Evolutionary conservation across 2,797 vertebrate species (phyloP).

Genomic region (Pangasius djambal): DNA sequence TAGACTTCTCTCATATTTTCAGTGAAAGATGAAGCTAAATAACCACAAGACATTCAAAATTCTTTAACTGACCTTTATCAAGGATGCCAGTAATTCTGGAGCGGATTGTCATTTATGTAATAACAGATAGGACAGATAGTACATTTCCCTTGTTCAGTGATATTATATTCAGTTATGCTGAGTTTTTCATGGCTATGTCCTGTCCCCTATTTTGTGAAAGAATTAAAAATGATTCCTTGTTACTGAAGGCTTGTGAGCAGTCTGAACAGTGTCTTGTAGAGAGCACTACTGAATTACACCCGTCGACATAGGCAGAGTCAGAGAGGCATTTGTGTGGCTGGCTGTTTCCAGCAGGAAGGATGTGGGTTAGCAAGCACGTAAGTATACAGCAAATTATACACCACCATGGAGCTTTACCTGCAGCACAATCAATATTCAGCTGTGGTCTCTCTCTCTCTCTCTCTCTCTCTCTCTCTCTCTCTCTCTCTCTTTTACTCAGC

Average conservation of each 20-base stretch:
- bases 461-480: background rate
- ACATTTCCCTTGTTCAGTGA: background rate
- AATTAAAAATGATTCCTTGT: background rate
- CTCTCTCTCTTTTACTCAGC: background rate
- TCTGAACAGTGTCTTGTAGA: background rate
- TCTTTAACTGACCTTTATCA: background rate
- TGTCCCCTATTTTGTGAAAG: background rate
- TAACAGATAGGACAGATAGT: background rate
- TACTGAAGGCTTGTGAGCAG: background rate
- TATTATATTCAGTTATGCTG: background rate
- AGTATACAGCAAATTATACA: background rate
- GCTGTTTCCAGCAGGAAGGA: constrained; percentile 18
- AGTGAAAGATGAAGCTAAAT: background rate
- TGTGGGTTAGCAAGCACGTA: background rate
- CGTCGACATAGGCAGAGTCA: background rate
- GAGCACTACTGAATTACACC: background rate
- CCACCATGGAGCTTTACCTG: background rate
- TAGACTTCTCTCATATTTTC: background rate
- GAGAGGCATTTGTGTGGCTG: background rate
- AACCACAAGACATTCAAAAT: background rate
- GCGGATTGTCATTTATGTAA: background rate
- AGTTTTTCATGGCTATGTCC: background rate
- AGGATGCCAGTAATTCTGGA: background rate
- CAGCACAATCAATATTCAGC: background rate
- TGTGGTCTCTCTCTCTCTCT: background rate